Conservation (phyloP, 2,797 vertebrate species). For the Holocentrus rufus region DNA sequence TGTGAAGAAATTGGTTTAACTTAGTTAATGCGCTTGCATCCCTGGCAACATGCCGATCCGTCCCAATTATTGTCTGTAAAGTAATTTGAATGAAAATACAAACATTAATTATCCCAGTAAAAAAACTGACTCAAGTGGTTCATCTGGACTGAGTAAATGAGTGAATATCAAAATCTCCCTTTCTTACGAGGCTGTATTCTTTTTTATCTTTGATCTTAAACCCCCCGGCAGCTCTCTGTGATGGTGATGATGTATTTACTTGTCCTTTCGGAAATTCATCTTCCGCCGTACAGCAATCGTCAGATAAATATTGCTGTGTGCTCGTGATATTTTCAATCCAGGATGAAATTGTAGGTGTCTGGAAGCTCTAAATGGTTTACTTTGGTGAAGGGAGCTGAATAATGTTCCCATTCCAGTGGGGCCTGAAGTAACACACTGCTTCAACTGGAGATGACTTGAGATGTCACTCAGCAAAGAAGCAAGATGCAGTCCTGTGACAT, state of each 20-base stretch:
- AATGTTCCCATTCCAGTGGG: slow-evolving; percentile 10
- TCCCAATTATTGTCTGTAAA: slow-evolving; percentile 4
- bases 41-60: not conserved
- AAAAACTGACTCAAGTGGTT: slow-evolving; percentile 23
- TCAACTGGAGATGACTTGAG: slow-evolving; percentile 22
- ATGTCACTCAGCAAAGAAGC: slow-evolving; percentile 35
- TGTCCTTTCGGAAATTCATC: too few relatives aligned
- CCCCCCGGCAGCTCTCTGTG: slow-evolving; percentile 13
- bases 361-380: slow-evolving; percentile 37
- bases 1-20: not conserved
- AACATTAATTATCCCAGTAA: slow-evolving; percentile 19
- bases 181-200: slow-evolving; percentile 36
- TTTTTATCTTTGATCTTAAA: slow-evolving; percentile 60
- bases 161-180: slow-evolving; percentile 46
- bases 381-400: slow-evolving; percentile 27
- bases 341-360: slow-evolving; percentile 44
- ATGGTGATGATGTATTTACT: slow-evolving; percentile 24
- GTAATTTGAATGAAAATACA: slow-evolving; percentile 9
- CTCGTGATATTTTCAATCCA: slow-evolving; percentile 41
- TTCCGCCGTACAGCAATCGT: too few relatives aligned
- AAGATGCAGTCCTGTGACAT: slow-evolving; percentile 1
- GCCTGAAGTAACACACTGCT: slow-evolving; percentile 13
- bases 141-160: not conserved
- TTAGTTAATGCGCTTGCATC: not conserved
- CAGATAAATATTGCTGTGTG: not conserved